A percentile compares a stretch with the other conserved stretches of the same genome.
Conservation (phyloP, 2,888 invertebrate species). For the Thelaira solivaga region DNA sequence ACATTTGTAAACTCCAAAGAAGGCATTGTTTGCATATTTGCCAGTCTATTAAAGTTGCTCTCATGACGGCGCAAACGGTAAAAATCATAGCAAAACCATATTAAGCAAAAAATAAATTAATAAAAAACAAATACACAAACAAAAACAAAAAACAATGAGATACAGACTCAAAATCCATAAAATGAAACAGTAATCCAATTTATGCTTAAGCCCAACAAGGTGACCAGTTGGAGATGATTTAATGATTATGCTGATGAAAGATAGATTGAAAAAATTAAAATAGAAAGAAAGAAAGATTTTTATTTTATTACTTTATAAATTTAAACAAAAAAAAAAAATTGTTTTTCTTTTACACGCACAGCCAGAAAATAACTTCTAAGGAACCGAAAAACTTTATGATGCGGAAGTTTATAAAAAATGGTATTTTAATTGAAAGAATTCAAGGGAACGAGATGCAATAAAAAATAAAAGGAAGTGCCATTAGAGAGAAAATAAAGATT, state of each 20-base stretch:
- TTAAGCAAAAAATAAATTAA: slow-evolving; percentile 12
- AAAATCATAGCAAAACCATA: slow-evolving; percentile 2
- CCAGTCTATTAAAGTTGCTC: slow-evolving; percentile 41
- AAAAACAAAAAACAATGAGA: slow-evolving; percentile 37
- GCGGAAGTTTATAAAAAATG: neutral
- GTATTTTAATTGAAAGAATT: too few species aligned
- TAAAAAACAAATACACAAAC: neutral
- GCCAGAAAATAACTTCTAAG: neutral
- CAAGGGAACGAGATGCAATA: too few species aligned
- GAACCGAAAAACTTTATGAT: neutral
- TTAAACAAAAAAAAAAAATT: neutral
- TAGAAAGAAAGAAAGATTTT: neutral
- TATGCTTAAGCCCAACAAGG: neutral
- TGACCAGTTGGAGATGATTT: neutral
- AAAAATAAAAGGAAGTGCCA: too few species aligned
- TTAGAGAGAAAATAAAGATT: too few species aligned
- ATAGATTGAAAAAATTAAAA: too few species aligned
- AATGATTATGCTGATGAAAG: too few species aligned
- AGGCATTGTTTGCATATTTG: slow-evolving; percentile 55
- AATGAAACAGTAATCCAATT: slow-evolving; percentile 11
- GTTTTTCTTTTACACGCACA: neutral
- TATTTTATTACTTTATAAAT: neutral
- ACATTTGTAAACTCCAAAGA: slow-evolving; percentile 24
- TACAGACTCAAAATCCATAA: neutral
- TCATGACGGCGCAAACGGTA: slow-evolving; percentile 36